phyloP scores from a whole-genome alignment of 2,888 invertebrate species.

The Cataglyphis cursor region DNA sequence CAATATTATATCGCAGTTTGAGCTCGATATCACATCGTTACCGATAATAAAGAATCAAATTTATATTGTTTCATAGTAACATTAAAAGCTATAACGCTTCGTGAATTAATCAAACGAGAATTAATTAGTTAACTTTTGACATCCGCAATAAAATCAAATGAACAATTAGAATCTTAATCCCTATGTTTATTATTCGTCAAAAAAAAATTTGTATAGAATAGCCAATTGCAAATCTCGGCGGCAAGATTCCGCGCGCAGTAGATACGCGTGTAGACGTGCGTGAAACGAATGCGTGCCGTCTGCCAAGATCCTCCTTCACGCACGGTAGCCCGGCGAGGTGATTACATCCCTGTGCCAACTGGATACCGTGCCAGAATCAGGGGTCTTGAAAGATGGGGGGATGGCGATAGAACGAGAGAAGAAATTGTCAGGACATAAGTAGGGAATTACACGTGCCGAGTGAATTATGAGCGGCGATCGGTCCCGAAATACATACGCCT shows the following conservation, averaged over 20 bases:
- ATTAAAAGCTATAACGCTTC: not conserved
- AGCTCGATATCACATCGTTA: slow-evolving; percentile 7
- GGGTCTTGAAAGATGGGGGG: slow-evolving; percentile 28
- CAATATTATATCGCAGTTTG: slow-evolving; percentile 10
- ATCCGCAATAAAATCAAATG: not conserved
- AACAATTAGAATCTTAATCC: not conserved
- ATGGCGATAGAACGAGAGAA: slow-evolving; percentile 63
- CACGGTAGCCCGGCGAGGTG: slow-evolving; percentile 79
- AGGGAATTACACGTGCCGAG: slow-evolving; percentile 74
- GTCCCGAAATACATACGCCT: slow-evolving; percentile 54
- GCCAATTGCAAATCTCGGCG: slow-evolving; percentile 27
- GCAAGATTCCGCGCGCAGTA: slow-evolving; percentile 4
- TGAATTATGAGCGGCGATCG: slow-evolving; percentile 69
- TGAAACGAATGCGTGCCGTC: slow-evolving; percentile 74
- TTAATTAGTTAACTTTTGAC: not conserved
- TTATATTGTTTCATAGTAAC: not conserved
- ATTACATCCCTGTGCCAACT: slow-evolving; percentile 82
- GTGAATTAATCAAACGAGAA: not conserved
- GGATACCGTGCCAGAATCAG: slow-evolving; percentile 80
- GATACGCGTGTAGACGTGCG: slow-evolving; percentile 60
- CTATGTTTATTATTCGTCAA: not conserved
- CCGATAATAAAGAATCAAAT: not conserved
- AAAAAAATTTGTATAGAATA: slow-evolving; percentile 1
- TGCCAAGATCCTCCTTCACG: slow-evolving; percentile 81
- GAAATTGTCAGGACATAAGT: slow-evolving; percentile 72